phyloP scores from a whole-genome alignment of 2,113 vertebrate genomes.

The Anoura caudifer region DNA sequence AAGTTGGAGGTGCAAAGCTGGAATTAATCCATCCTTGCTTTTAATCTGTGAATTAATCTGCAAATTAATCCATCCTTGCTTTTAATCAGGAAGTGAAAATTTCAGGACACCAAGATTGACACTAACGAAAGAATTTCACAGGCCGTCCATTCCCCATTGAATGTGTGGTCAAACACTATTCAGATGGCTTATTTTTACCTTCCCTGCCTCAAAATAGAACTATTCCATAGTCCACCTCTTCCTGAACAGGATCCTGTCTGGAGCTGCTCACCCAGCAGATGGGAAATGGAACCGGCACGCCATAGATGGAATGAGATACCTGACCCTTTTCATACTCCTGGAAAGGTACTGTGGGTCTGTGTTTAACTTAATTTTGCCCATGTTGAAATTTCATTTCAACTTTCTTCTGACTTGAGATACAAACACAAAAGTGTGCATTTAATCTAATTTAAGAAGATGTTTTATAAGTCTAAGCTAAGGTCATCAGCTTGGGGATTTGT shows the following conservation, averaged over 20 bases:
- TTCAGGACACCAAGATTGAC: not conserved
- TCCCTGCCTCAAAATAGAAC: not conserved
- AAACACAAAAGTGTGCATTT: not conserved
- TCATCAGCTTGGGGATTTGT: not conserved
- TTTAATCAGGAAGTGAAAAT: not conserved
- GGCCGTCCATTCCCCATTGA: not conserved
- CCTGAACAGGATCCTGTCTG: not conserved
- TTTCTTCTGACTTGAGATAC: not conserved
- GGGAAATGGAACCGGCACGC: not conserved
- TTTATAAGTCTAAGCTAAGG: not conserved
- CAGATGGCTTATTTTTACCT: not conserved
- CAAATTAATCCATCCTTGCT: not conserved
- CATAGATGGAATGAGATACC: not conserved
- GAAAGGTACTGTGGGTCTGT: not conserved
- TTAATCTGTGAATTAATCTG: too few relatives aligned
- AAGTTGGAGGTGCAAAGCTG: not conserved
- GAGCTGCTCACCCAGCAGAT: not conserved
- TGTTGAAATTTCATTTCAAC: not conserved
- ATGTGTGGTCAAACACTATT: not conserved
- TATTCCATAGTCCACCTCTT: not conserved
- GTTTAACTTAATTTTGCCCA: not conserved
- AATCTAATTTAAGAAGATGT: not conserved
- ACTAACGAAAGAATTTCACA: not conserved
- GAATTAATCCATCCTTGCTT: not conserved
- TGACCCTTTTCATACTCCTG: not conserved